These are phyloP conservation scores for Synergus umbraculus DNA, from an alignment of 2,888 invertebrate species.

Conservation along the genomic window DNA sequence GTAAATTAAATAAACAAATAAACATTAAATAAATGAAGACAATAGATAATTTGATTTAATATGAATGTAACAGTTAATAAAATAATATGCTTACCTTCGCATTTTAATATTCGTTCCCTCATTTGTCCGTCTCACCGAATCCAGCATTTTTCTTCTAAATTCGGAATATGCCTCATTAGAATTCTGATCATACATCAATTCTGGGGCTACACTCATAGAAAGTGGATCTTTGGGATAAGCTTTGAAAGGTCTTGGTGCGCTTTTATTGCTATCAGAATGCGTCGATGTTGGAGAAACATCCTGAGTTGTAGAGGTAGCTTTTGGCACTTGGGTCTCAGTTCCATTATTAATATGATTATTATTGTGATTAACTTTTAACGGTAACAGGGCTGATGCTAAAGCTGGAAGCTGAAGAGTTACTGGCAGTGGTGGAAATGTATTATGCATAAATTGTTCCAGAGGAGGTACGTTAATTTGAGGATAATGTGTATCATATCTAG, in stretches of 20 bases:
- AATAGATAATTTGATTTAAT: too few relatives aligned
- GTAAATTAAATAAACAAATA: conserved; percentile 78
- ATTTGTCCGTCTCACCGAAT: conserved; percentile 83
- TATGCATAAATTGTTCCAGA: conserved; percentile 13
- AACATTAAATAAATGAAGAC: too few relatives aligned
- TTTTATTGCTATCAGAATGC: conserved; percentile 64
- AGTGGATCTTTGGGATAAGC: conserved; percentile 86
- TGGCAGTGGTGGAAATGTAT: conserved; percentile 50
- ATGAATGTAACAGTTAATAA: background rate
- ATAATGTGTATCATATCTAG: conserved; percentile 59
- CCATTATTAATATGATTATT: background rate
- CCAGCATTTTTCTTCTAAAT: conserved; percentile 84
- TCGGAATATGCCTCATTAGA: conserved; percentile 84
- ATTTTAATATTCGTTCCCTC: conserved; percentile 86
- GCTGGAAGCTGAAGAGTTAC: conserved; percentile 50
- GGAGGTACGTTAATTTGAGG: conserved; percentile 42
- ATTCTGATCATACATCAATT: conserved; percentile 79
- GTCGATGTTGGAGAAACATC: conserved; percentile 46
- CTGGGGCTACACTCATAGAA: conserved; percentile 79
- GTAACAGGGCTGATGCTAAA: background rate
- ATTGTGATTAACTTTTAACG: background rate
- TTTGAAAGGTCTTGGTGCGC: conserved; percentile 82
- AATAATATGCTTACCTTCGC: conserved; percentile 75
- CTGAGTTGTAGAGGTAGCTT: conserved; percentile 24
- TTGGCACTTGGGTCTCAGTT: conserved; percentile 15